A percentile compares a stretch with the other conserved stretches of the same genome.
phyloP scores from a whole-genome alignment of 2,888 invertebrate species.

The Eutolmus rufibarbis region DNA sequence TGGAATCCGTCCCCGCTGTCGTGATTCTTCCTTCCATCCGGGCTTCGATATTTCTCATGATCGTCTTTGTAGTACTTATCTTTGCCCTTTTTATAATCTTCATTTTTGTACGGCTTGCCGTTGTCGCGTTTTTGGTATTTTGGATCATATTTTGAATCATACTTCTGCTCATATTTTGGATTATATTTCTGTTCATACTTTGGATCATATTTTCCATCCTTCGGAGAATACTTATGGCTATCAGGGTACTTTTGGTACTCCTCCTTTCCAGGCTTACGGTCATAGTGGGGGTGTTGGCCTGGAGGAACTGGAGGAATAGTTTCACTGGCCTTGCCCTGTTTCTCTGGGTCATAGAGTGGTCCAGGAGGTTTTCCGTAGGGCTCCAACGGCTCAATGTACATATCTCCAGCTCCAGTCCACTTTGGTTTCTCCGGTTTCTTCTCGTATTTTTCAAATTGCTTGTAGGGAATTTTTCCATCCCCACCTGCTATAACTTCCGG shows the following conservation, averaged over 20 bases:
- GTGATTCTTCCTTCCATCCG: neutral
- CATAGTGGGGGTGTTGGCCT: neutral
- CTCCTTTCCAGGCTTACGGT: neutral
- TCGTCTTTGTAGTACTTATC: conserved; percentile 37
- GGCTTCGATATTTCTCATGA: neutral
- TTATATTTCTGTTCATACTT: conserved; percentile 33
- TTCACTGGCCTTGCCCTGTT: neutral
- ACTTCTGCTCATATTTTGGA: neutral
- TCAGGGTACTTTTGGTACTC: neutral
- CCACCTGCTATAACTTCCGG: neutral
- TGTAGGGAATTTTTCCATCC: neutral
- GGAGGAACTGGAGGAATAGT: neutral
- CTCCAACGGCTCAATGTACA: neutral
- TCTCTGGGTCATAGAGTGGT: neutral
- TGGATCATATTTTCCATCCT: neutral
- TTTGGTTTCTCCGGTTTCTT: conserved; percentile 48
- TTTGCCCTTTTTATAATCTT: conserved; percentile 31
- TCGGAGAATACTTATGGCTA: neutral
- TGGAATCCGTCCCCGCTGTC: neutral
- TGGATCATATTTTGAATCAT: conserved; percentile 12
- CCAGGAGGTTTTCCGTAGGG: neutral
- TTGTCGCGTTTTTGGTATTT: conserved; percentile 44
- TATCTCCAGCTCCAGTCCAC: conserved; percentile 56
- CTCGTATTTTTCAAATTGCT: conserved; percentile 33
- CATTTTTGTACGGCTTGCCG: conserved; percentile 30